phyloP scores from a whole-genome alignment of 2,888 invertebrate species.

The Branchinecta sandiegonensis region DNA sequence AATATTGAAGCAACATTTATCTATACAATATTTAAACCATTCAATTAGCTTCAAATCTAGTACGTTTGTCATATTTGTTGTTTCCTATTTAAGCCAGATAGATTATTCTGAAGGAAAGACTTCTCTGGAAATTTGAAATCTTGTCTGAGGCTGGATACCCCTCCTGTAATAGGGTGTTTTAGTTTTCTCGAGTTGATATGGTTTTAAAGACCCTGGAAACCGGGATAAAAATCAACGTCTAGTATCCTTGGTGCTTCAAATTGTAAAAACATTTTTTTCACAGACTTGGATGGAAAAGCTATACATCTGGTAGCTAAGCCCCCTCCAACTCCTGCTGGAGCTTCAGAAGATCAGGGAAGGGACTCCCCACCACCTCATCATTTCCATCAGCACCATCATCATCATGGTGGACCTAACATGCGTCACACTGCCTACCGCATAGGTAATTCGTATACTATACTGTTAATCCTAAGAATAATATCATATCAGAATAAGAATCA shows the following conservation, averaged over 20 bases:
- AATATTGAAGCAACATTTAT: no score
- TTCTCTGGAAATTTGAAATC: no score
- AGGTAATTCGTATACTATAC: not conserved
- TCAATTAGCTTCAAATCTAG: no score
- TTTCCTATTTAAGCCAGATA: no score
- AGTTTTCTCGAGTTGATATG: no score
- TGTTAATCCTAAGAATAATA: not conserved
- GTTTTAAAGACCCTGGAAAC: no score
- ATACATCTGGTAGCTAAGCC: slow-evolving; percentile 79
- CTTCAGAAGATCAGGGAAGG: slow-evolving; percentile 24
- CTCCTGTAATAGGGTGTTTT: no score
- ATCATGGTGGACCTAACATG: not conserved
- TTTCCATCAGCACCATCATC: not conserved
- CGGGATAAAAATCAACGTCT: not conserved
- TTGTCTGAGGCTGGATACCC: no score
- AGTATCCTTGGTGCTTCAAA: not conserved
- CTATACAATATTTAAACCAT: no score
- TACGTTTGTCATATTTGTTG: no score
- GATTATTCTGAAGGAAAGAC: no score
- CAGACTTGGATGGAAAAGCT: slow-evolving; percentile 79
- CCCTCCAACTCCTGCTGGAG: slow-evolving; percentile 46
- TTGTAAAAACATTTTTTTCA: slow-evolving; percentile 24
- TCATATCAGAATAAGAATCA: no score
- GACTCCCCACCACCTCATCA: slow-evolving; percentile 28
- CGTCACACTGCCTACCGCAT: slow-evolving; percentile 3